Base-by-base conservation (phyloP, 2,888 invertebrate species). In the Octonoba sinensis region DNA sequence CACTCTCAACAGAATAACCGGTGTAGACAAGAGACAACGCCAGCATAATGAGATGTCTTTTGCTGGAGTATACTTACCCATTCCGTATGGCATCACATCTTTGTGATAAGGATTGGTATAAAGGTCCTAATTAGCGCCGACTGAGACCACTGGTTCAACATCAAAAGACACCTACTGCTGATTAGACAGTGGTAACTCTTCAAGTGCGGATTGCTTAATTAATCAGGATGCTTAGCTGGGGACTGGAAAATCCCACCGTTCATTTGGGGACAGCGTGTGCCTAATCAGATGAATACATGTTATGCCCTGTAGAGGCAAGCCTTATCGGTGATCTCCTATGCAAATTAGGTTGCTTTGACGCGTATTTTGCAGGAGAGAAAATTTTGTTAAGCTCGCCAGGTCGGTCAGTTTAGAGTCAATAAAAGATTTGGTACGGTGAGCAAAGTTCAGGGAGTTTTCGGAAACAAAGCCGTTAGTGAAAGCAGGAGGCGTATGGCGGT, bases 101-200 rank as follows among this genome's bases (percentile, higher is more conserved):
- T 11, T 36, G 36, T 36, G 36, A 36, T 36, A 36, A 36, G 36
- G 36, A 36, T 36, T 36, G 36, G 6, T 36, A 36, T 36, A 36
- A 6, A 36, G 36, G 36, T 36, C 36, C 12, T 67, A 73, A 81
- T 73, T 81, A 69, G 69, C 54, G 56, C 22, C n/a, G 54, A 36
- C 75, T 62, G n/a, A 54, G 49, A 16, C 62, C 54, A 57, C 27
- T 57, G 20, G 47, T 71, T 65, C 71, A 57, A 81, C 73, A 81
- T 81, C 79, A 81, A 81, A 73, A 73, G 79, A 74, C 79, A 81
- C 73, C 79, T 62, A 15, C 36, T 36, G 79, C 54, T 81, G 79
- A 81, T 81, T 73, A 67, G 71, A 59, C 59, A 79, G 67, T 36
- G 51, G 66, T 56, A 79, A 60, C 76, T 73, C 79, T 81, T 73